Base-by-base conservation (phyloP, 2,113 vertebrate genomes). In the Proteles cristata region DNA sequence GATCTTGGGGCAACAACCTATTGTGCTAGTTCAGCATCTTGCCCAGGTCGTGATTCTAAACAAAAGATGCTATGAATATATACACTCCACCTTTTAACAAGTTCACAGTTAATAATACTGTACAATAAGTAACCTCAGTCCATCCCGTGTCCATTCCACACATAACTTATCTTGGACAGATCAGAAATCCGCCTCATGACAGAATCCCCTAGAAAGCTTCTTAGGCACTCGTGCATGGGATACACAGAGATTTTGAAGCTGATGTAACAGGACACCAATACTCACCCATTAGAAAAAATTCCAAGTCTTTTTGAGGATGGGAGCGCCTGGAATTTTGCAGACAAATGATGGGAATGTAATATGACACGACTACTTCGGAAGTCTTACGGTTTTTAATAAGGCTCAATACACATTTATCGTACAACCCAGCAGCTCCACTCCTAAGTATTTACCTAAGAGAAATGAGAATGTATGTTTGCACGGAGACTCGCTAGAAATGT, bases 381-480 rank as follows among this genome's bases (percentile, higher is more conserved):
- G 45, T 61, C 50, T 90, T 89, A 35, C 10, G 7, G 16, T 50
- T 39, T 39, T 50, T 50, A 50, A 43, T 74, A 61, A 82, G 68
- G 17, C 65, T 45, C 83, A 50, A 48, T 43, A 58, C 39, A 69
- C 12, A 39, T 80, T 86, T 80, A 71, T 65, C 65, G 71, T 63
- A 50, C 19, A 63, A 11, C 31, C 33, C 28, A 93, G n/a, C 43
- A 76, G 11, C 53, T 85, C 53, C 84, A 83, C 33, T 83, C 48
- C 85, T 81, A 81, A 31, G 11, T 95, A 66, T 35, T 76, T 76
- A 93, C 77, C 35, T n/a, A 66, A 76, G 66, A 88, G n/a, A 90
- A 93, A 93, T 73, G 45, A 96, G 77, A 93, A 48, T 14, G 4
- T 94, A 39, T 31, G 23, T 76, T 92, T 82, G 68, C 77, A 84